Base-by-base conservation (phyloP, 1,140 invertebrate genomes). In the Drosophila hydei region DNA sequence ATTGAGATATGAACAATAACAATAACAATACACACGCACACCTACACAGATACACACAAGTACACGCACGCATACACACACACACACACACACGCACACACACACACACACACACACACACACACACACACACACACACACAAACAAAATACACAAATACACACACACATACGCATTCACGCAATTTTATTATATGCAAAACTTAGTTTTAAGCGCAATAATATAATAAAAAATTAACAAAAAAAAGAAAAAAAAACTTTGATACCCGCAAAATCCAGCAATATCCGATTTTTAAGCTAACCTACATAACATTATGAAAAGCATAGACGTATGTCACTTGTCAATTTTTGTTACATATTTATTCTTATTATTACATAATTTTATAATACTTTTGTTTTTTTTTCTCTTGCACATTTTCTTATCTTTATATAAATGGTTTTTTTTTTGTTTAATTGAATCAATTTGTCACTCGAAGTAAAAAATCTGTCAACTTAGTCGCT, bases 111-210 rank as follows among this genome's bases (percentile, higher is more conserved):
- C 42, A 65, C 18, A 70, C 38, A 67, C 36, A 59, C 36, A 75
- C 38, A 62, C 45, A 9, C 16, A 69, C 8, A 21, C 18, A 19
- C 18, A 40, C 36, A 67, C 50, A 52, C 56, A 43, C 11, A 43
- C 33, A 77, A n/a, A n/a, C n/a, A n/a, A n/a, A n/a, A n/a, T n/a
- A n/a, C 43, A 40, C 27, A 61, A 8, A 78, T 36, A 65, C 18
- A 70, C 38, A 71, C 42, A 68, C 58, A 58, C 25, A 70, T 12
- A 70, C 65, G 36, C 72, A 73, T 75, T 68, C 68, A 79, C 67
- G 77, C 83, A 88, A 75, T 77, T 87, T 77, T 78, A 88, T 88
- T 77, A 88, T 75, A 88, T 61, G 75, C 75, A 83, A 72, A 69
- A 71, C 18, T 14, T 67, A 77, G 63, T 72, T 36, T 45, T 85